Evolutionary conservation across 23 tunicate genomes (phyloP).

Genomic region (Diplosoma virens): DNA sequence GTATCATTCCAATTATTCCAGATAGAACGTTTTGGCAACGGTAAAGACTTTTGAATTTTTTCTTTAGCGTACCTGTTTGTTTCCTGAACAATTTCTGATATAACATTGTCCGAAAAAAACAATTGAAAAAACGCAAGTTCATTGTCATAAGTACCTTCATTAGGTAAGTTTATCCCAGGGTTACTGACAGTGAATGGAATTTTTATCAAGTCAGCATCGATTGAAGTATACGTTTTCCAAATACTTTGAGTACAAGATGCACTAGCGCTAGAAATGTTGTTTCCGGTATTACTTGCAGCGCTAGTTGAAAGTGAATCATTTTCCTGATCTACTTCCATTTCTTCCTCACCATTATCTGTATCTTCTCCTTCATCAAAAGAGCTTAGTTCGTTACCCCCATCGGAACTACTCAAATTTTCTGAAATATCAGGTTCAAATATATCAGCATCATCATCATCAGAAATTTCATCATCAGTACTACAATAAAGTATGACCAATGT

Average conservation of each 20-base stretch:
- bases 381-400: constrained; percentile 1
- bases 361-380: constrained; percentile 18
- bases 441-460: constrained; percentile 1
- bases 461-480: constrained; percentile 11
- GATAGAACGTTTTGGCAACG: not conserved
- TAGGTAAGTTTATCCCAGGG: constrained; percentile 33
- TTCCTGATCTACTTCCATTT: not conserved
- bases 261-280: not conserved
- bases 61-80: constrained; percentile 24
- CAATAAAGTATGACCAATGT: not conserved
- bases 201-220: constrained; percentile 9
- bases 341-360: not conserved
- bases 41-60: constrained; percentile 22
- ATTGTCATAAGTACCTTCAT: constrained; percentile 18
- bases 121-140: constrained; percentile 36
- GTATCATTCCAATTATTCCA: constrained; percentile 25
- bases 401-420: constrained; percentile 3
- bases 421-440: constrained; percentile 9
- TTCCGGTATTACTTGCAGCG: not conserved
- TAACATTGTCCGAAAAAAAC: constrained; percentile 23
- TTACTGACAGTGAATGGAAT: constrained; percentile 30
- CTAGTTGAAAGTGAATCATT: constrained; percentile 14
- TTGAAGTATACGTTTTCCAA: constrained; percentile 18
- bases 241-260: not conserved
- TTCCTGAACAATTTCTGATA: constrained; percentile 12